Evolutionary conservation across 2,113 vertebrate genomes (phyloP).

Genomic region (Ictalurus furcatus): DNA sequence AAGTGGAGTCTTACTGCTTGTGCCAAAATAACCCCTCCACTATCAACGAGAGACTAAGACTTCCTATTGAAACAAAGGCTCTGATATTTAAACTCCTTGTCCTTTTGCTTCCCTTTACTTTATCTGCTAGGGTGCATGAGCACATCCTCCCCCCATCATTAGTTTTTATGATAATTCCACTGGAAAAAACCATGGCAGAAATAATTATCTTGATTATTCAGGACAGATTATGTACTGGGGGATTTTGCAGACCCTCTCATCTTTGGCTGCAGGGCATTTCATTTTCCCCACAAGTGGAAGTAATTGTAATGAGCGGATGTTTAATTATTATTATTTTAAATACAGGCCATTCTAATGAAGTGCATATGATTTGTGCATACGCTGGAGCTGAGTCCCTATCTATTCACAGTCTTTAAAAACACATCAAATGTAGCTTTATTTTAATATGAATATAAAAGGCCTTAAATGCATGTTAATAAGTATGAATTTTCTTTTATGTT

Average conservation of each 20-base stretch:
- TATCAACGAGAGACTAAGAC: not conserved
- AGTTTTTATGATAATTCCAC: constrained; percentile 70
- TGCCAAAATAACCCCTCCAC: not conserved
- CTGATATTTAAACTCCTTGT: not conserved
- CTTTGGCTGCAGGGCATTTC: constrained; percentile 65
- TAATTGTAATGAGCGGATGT: constrained; percentile 72
- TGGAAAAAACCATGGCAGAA: constrained; percentile 60
- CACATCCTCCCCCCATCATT: constrained; percentile 57
- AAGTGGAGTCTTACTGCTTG: not conserved
- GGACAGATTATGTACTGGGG: constrained; percentile 64
- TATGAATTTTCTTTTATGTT: not conserved
- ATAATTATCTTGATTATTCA: constrained; percentile 78
- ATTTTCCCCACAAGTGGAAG: constrained; percentile 67
- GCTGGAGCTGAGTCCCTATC: constrained; percentile 42
- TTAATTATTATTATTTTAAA: constrained; percentile 75
- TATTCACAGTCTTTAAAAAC: constrained; percentile 49
- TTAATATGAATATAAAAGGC: constrained; percentile 48
- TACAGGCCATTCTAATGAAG: constrained; percentile 57
- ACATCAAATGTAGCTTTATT: constrained; percentile 47
- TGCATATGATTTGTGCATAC: constrained; percentile 60
- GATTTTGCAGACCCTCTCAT: constrained; percentile 58
- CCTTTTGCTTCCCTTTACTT: not conserved
- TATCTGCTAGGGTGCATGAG: constrained; percentile 24
- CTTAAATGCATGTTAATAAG: constrained; percentile 55
- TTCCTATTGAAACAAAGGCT: not conserved